Base-by-base conservation (phyloP, 2,888 invertebrate species). In the Dorcus parallelipipedus region DNA sequence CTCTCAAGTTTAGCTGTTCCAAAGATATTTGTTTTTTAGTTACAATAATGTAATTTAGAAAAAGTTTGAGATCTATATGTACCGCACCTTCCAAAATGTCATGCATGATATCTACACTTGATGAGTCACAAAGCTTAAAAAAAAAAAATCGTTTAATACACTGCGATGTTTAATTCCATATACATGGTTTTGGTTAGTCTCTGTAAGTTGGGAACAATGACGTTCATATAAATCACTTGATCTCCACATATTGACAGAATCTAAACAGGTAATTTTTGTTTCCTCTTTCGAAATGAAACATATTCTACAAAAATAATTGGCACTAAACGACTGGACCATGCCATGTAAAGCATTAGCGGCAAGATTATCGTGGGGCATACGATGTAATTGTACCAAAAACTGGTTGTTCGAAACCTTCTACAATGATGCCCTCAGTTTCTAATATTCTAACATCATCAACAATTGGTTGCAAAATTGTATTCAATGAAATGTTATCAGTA, bases 31-130 rank as follows among this genome's bases (percentile, higher is more conserved):
- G 26, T 33, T 33, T 33, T 33, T 33, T 33, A 33, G 26, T 33
- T 33, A 33, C 26, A 33, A 33, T 33, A 33, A 33, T 8, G 39
- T 42, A 43, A 38, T 52, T 56, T 7, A 56, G 20, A 45, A 56
- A 47, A 39, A 40, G 26, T 40, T 52, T 56, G 14, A 56, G 3
- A 45, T 56, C 56, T 6, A 52, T 39, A n/a, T 56, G 56, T 8
- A n/a, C 52, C 8, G 58, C 54, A 8, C 65, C 63, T 57, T 67
- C 66, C 33, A 67, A 39, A 9, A 67, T 42, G 53, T 67, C 66
- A 42, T 67, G 67, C 67, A 66, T 64, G 9, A 66, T 62, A 42
- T 67, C 67, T 17, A 58, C 61, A 2, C 63, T 58, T 17, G 47
- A 53, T 9, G 43, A 43, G 9, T 67, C 59, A 38, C 45, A 56